These are phyloP conservation scores for Trinectes maculatus DNA, from an alignment of 2,113 vertebrate genomes.

Conservation along the genomic window DNA sequence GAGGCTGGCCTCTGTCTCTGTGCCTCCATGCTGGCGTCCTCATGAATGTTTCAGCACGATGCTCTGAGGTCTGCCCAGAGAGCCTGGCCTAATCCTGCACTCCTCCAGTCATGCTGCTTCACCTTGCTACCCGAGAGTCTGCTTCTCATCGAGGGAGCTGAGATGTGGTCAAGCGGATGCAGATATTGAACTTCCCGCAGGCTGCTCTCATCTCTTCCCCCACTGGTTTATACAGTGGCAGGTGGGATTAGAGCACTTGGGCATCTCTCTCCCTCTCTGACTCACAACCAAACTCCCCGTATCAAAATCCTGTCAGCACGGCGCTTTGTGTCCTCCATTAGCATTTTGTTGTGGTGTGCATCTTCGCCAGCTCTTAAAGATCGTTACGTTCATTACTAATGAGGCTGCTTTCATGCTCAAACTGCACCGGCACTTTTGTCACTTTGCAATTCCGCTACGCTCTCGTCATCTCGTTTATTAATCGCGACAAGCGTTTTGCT, in stretches of 20 bases:
- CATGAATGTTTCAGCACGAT: slow-evolving; percentile 70
- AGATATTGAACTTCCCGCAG: slow-evolving; percentile 68
- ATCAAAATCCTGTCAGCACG: slow-evolving; percentile 78
- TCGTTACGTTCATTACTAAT: slow-evolving; percentile 69
- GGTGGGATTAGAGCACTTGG: slow-evolving; percentile 70
- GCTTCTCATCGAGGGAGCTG: slow-evolving; percentile 49
- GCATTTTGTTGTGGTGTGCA: slow-evolving; percentile 78
- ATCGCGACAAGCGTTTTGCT: slow-evolving; percentile 16
- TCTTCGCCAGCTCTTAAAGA: slow-evolving; percentile 63
- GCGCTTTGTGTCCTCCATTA: slow-evolving; percentile 73
- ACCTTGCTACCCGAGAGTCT: slow-evolving; percentile 52
- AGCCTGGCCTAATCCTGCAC: slow-evolving; percentile 54
- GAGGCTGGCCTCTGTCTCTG: slow-evolving; percentile 48
- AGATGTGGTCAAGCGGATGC: slow-evolving; percentile 74
- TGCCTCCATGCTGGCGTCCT: slow-evolving; percentile 63
- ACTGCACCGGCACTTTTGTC: slow-evolving; percentile 56
- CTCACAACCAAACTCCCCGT: slow-evolving; percentile 73
- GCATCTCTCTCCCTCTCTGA: slow-evolving; percentile 52
- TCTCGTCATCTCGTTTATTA: slow-evolving; percentile 28
- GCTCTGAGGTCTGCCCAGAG: slow-evolving; percentile 66
- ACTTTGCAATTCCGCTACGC: slow-evolving; percentile 28
- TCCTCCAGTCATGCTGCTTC: slow-evolving; percentile 49
- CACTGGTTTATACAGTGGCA: slow-evolving; percentile 46
- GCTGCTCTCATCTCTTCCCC: slow-evolving; percentile 14
- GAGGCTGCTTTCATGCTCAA: slow-evolving; percentile 55